phyloP scores from a whole-genome alignment of 2,797 vertebrate species.

The Loriculus beryllinus region DNA sequence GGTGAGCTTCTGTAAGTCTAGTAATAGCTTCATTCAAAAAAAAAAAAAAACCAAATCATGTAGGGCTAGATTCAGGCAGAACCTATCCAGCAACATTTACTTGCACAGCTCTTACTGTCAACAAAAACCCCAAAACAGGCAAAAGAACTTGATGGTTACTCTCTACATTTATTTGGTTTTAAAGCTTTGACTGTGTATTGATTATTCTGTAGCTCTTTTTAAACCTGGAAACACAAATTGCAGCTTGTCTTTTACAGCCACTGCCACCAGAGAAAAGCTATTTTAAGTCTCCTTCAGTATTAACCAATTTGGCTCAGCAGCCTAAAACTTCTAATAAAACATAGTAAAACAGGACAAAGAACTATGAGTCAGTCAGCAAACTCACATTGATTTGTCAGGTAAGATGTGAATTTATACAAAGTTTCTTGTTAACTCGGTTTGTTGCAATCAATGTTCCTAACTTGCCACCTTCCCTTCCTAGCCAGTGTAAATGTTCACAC shows the following conservation, averaged over 20 bases:
- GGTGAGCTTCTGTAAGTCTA: background rate
- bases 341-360: background rate
- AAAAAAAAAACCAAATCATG: too few species aligned
- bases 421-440: background rate
- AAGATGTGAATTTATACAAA: background rate
- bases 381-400: background rate
- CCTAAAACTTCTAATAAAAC: background rate
- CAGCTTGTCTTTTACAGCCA: background rate
- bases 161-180: background rate
- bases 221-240: background rate
- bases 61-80: background rate
- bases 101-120: background rate
- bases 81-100: background rate
- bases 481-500: background rate
- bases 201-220: background rate
- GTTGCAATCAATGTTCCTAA: background rate
- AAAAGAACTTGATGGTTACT: background rate
- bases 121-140: background rate
- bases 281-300: background rate
- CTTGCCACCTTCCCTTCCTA: background rate
- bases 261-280: background rate
- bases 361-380: background rate
- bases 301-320: background rate
- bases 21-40: background rate
- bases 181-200: background rate